phyloP scores from a whole-genome alignment of 2,797 vertebrate genomes.

The Aselliscus stoliczkanus region DNA sequence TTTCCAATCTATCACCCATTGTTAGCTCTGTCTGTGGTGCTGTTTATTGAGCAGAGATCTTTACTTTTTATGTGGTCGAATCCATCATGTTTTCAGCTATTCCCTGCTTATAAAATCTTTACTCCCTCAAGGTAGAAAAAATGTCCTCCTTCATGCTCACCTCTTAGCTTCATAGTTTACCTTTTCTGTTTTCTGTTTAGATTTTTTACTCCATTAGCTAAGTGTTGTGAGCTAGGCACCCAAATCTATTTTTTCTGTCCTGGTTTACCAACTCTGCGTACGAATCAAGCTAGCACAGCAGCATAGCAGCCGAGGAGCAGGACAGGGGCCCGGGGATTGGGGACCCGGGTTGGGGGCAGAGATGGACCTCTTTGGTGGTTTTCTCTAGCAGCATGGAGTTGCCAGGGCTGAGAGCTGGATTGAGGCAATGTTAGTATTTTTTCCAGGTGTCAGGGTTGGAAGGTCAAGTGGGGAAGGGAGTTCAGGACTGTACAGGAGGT shows the following conservation, averaged over 20 bases:
- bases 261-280: neutral
- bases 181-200: neutral
- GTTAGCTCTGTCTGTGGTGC: neutral
- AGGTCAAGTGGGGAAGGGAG: neutral
- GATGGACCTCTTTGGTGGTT: neutral
- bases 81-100: neutral
- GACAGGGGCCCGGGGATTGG: neutral
- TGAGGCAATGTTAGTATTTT: neutral
- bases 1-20: neutral
- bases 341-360: neutral
- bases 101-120: neutral
- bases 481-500: neutral
- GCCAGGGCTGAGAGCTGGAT: neutral
- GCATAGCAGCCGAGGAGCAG: rapidly evolving
- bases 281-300: neutral
- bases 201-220: neutral
- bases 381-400: neutral
- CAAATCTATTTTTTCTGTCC: neutral
- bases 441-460: neutral
- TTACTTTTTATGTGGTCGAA: neutral
- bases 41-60: neutral
- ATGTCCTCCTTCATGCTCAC: neutral
- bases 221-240: neutral
- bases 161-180: neutral
- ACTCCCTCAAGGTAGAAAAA: neutral